These are phyloP conservation scores for Mormyrus hasselquistii DNA, from an alignment of 2,797 vertebrate species.

Conservation along the genomic window DNA sequence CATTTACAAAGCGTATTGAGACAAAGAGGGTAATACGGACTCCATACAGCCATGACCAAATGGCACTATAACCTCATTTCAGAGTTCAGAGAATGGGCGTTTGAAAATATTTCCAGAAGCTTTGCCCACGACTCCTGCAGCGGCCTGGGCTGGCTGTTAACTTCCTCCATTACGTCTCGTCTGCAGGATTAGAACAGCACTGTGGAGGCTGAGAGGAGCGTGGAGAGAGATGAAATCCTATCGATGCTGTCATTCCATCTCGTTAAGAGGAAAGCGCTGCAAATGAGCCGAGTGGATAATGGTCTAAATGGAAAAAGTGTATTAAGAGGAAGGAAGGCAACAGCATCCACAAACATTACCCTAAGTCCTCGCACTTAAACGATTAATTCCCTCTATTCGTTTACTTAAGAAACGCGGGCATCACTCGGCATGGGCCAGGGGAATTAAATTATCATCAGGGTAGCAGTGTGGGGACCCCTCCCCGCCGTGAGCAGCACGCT, in stretches of 20 bases:
- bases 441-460: conserved; percentile 12
- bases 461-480: conserved; percentile 22
- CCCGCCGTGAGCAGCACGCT: conserved; percentile 19
- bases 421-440: neutral
- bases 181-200: neutral
- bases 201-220: neutral
- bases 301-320: conserved; percentile 20
- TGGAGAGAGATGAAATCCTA: conserved; percentile 9
- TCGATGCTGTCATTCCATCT: conserved; percentile 20
- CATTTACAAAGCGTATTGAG: neutral
- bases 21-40: neutral
- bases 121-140: neutral
- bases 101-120: conserved; percentile 13
- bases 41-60: neutral
- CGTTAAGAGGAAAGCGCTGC: conserved; percentile 9
- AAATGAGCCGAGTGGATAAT: conserved; percentile 16
- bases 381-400: conserved; percentile 16
- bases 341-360: conserved; percentile 12
- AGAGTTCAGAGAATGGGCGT: neutral
- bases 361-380: conserved; percentile 8
- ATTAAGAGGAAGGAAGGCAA: neutral
- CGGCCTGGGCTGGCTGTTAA: neutral
- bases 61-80: conserved; percentile 11
- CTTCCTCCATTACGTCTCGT: conserved; percentile 14
- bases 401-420: conserved; percentile 13